Percentiles rank a stretch among this genome's conserved stretches.
Evolutionary conservation across 2,113 vertebrate species (phyloP).

Genomic region (Eira barbara): DNA sequence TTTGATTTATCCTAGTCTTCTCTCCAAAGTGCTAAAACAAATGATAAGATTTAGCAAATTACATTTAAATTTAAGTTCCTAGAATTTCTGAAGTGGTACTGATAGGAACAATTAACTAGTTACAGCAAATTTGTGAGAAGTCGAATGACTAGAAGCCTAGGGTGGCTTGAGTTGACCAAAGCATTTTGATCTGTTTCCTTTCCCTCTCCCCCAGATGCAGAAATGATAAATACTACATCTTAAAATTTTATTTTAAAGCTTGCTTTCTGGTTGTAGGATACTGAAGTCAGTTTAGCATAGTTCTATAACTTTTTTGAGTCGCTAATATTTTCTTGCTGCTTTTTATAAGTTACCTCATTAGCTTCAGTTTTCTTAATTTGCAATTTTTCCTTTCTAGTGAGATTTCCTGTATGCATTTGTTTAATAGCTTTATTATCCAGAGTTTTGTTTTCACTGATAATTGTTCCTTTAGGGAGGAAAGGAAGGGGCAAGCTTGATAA

Average conservation of each 20-base stretch:
- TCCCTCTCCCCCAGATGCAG: not conserved
- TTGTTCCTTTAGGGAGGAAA: not conserved
- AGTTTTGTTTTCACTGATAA: not conserved
- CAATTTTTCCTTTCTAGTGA: not conserved
- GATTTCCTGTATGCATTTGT: not conserved
- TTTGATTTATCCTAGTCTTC: slow-evolving; percentile 18
- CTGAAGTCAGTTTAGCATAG: not conserved
- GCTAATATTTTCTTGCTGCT: not conserved
- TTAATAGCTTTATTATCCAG: not conserved
- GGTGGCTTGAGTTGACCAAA: not conserved
- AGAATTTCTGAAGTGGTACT: not conserved
- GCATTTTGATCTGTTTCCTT: not conserved
- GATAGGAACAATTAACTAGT: not conserved
- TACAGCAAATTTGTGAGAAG: not conserved
- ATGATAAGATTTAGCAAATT: not conserved
- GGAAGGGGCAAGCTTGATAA: not conserved
- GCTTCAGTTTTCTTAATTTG: not conserved
- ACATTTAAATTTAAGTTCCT: not conserved
- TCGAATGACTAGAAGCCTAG: not conserved
- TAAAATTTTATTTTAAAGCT: not conserved
- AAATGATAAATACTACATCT: not conserved
- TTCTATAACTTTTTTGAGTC: not conserved
- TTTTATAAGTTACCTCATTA: not conserved
- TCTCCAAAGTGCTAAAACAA: not conserved
- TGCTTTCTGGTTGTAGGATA: not conserved